A percentile compares a stretch with the other conserved stretches of the same genome.
These are phyloP conservation scores for Nannobrachium achirus DNA, from an alignment of 2,113 vertebrate species.

Conservation along the genomic window DNA sequence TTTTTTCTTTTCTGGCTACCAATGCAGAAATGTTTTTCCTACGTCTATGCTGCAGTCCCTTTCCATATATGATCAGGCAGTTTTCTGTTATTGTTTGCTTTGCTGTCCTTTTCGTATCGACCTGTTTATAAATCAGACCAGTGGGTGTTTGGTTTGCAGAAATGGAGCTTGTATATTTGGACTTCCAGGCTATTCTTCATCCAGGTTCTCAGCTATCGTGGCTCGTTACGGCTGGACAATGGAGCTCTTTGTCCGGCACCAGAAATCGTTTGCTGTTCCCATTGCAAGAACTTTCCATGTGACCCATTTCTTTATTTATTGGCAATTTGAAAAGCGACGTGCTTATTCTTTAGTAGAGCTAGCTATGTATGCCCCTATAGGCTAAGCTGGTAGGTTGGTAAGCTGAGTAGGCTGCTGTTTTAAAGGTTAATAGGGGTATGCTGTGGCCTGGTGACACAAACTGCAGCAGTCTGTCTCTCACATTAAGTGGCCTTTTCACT, in stretches of 20 bases:
- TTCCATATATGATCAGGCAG: constrained; percentile 33
- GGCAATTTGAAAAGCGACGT: constrained; percentile 13
- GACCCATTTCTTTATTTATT: constrained; percentile 51
- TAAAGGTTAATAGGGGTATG: constrained; percentile 43
- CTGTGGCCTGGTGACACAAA: background rate
- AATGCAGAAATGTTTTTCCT: constrained; percentile 44
- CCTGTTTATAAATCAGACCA: constrained; percentile 53
- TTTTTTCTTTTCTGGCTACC: constrained; percentile 42
- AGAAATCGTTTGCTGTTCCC: constrained; percentile 64
- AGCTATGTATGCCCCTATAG: constrained; percentile 20
- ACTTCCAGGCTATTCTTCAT: constrained; percentile 61
- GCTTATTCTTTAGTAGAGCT: background rate
- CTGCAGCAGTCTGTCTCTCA: constrained; percentile 40
- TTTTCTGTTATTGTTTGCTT: constrained; percentile 59
- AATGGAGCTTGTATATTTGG: constrained; percentile 52
- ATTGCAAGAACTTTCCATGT: constrained; percentile 49
- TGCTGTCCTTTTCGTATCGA: constrained; percentile 39
- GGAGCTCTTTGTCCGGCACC: constrained; percentile 54
- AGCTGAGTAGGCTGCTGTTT: constrained; percentile 31
- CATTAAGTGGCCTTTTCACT: constrained; percentile 39
- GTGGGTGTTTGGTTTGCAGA: constrained; percentile 40
- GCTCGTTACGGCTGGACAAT: constrained; percentile 55
- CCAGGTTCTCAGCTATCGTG: constrained; percentile 52
- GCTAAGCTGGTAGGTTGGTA: constrained; percentile 20
- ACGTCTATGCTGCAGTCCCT: constrained; percentile 23